These are phyloP conservation scores for Oscheius onirici DNA, from an alignment of 2,888 invertebrate species.

Conservation along the genomic window DNA sequence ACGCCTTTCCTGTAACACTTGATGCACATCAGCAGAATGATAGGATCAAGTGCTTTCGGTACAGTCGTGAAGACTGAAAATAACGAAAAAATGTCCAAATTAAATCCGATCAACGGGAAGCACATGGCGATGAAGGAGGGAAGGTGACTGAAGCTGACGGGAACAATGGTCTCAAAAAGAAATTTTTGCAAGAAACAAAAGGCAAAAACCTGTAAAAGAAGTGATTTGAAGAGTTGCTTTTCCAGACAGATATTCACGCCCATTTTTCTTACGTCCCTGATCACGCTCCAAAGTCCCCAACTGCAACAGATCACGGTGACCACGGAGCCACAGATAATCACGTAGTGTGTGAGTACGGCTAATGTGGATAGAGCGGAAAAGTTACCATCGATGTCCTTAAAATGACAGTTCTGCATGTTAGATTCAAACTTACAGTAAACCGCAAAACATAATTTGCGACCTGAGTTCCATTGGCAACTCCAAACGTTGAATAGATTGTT, in stretches of 20 bases:
- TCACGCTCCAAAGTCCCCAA: constrained; percentile 9
- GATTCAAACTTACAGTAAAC: background rate
- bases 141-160: constrained; percentile 3
- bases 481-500: background rate
- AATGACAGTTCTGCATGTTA: background rate
- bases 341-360: constrained; percentile 16
- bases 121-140: constrained; percentile 16
- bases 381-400: constrained; percentile 12
- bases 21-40: constrained; percentile 8
- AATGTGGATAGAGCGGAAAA: background rate
- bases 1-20: constrained; percentile 4
- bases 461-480: background rate
- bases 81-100: constrained; percentile 17
- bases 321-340: background rate
- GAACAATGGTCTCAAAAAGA: background rate
- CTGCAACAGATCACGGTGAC: constrained; percentile 2
- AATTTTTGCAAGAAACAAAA: no score
- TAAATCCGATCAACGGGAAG: constrained; percentile 2
- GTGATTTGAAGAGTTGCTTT: constrained; percentile 17
- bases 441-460: constrained; percentile 12
- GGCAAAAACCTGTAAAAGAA: background rate
- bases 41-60: constrained; percentile 16
- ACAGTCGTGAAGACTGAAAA: constrained; percentile 26
- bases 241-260: constrained; percentile 9
- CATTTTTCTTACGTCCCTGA: background rate